Base-by-base conservation (phyloP, 2,113 vertebrate genomes). In the Sorex araneus region DNA sequence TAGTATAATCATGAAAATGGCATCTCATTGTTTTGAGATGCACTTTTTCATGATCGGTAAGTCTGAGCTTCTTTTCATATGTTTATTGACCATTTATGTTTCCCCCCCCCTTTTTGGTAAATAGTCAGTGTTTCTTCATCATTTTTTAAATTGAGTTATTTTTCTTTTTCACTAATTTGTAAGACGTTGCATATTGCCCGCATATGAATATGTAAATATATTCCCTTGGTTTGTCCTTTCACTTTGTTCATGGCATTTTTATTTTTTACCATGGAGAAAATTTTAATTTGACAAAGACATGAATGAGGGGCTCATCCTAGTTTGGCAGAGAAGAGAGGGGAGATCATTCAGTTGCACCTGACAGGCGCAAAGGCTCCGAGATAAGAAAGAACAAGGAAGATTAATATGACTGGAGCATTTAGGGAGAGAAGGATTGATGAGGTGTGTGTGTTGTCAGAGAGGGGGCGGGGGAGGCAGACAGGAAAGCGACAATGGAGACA, bases 331-430 rank as follows among this genome's bases (percentile, higher is more conserved):
- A 71, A 74, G 84, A 69, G 67, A 75, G 79, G 43, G 63, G 28
- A 69, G 50, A 86, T 78, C 88, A 71, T 82, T 91, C 94, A 27
- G 83, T 66, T 2, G 32, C 79, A 70, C 94, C 94, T 94, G 95
- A 94, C 90, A 89, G 89, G 91, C 93, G 76, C 91, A 83, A 77
- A 84, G 76, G 0, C 96, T 95, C 85, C 0, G 75, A 64, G 83
- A 92, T 89, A 92, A 96, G 92, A 88, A 80, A 71, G 95, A 96
- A 94, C 94, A 92, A 73, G 86, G 95, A 76, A 96, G 95, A 97
- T 97, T 96, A 96, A 97, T 95, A 95, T 96, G 96, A 97, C 95
- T 19, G 80, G 89, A 96, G 76, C 89, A 77, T 89, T 97, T 96
- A 97, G 75, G 80, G 30, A 80, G 91, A 95, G 94, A 21, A 94